Conservation (phyloP, 2,888 invertebrate species). For the Boloria euphrosyne region DNA sequence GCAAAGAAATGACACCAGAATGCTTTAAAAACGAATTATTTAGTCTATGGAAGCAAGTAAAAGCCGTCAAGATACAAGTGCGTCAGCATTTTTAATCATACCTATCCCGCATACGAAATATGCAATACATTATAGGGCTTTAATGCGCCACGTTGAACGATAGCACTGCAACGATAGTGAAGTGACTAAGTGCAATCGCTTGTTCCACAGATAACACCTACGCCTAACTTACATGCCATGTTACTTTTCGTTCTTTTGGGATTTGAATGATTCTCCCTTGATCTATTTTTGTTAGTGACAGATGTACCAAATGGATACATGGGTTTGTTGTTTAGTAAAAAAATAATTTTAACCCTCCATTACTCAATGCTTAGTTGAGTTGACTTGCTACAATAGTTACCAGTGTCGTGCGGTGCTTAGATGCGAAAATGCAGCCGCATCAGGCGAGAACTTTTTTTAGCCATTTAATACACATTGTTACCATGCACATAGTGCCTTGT, state of each 20-base stretch:
- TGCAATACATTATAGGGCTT: conserved; percentile 3
- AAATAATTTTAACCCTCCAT: neutral
- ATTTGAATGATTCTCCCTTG: conserved; percentile 39
- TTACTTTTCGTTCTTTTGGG: conserved; percentile 53
- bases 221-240: conserved; percentile 52
- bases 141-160: conserved; percentile 67
- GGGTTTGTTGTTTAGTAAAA: neutral
- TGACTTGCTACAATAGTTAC: neutral
- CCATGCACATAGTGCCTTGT: too few relatives aligned
- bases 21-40: neutral
- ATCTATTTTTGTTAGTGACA: conserved; percentile 38
- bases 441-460: too few relatives aligned
- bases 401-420: neutral
- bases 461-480: too few relatives aligned
- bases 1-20: neutral
- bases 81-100: conserved; percentile 46
- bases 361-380: too few relatives aligned
- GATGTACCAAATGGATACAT: conserved; percentile 6
- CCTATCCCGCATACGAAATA: neutral
- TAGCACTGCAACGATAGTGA: conserved; percentile 74
- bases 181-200: conserved; percentile 80
- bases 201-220: conserved; percentile 74
- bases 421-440: too few relatives aligned
- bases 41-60: neutral
- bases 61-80: conserved; percentile 15